Evolutionary conservation across 2,888 invertebrate species (phyloP), one percentile per base, ranked within the genome.

Genomic region (Automeris io): DNA sequence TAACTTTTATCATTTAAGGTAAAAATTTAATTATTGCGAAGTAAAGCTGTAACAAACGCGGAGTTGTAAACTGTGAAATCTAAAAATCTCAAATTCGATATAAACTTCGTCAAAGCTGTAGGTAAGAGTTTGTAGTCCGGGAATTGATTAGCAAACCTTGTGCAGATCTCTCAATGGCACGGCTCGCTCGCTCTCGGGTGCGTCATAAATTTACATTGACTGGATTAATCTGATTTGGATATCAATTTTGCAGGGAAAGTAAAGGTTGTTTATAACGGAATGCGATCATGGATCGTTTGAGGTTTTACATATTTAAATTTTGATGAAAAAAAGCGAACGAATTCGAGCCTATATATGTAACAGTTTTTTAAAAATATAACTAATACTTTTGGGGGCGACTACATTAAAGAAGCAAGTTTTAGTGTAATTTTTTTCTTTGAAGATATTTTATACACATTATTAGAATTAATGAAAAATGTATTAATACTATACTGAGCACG

Each of bases 171-270:
- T 79, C 75, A 76, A 76, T 73, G 78, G 74, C 67, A 59, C 54
- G 61, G 59, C 57, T 51, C 62, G 76, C 70, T 66, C 72, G 75
- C 65, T 73, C 74, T 66, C 57, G 76, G 75, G 78, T 78, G 83
- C 82, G 79, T 87, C 87, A 87, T 87, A 87, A 87, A 87, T 87
- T 80, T 78, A 70, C 81, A 81, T 82, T 87, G 86, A 86, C 87
- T 82, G 86, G 85, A 81, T 83, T 87, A 85, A 87, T 87, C 87
- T 85, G 87, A 87, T 87, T 86, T 86, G 80, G 73, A 78, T 82
- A 83, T 81, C 82, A 82, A 82, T 79, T 85, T 86, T 75, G 79
- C 71, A 73, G 70, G 69, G 70, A 78, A 77, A 74, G 74, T 72
- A 72, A 70, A 71, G 68, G 68, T 70, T 80, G 68, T 79, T 74